Conservation (phyloP, 2,113 vertebrate genomes). For the Ellobius talpinus region DNA sequence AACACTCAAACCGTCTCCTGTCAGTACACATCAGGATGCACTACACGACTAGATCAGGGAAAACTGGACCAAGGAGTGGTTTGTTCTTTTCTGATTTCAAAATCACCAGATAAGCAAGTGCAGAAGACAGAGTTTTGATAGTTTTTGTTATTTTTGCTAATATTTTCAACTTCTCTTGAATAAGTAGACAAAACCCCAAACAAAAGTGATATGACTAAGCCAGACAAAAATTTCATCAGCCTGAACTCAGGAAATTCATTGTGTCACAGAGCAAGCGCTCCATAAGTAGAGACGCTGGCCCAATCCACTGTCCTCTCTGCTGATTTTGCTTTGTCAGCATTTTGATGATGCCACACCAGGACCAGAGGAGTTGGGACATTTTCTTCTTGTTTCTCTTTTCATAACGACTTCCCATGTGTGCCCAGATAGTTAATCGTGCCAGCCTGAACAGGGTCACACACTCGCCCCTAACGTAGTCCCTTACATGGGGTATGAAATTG, state of each 20-base stretch:
- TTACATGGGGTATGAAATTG: background rate
- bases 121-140: background rate
- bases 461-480: background rate
- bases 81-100: constrained; percentile 23
- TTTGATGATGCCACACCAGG: background rate
- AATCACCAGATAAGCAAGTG: background rate
- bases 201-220: background rate
- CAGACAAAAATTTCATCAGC: background rate
- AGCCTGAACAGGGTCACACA: background rate
- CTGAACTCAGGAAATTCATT: background rate
- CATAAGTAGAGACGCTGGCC: background rate
- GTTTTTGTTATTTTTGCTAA: constrained; percentile 29
- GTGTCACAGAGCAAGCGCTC: background rate
- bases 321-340: background rate
- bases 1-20: background rate
- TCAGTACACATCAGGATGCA: background rate
- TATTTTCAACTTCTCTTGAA: constrained; percentile 13
- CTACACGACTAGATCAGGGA: background rate
- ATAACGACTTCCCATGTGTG: background rate
- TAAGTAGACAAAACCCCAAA: background rate
- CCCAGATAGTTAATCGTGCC: background rate
- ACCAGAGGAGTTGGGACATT: background rate
- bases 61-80: background rate
- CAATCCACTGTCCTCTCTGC: background rate
- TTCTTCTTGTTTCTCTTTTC: background rate